Evolutionary conservation across 2,113 vertebrate species (phyloP).

Genomic region (Cranoglanis bouderius): DNA sequence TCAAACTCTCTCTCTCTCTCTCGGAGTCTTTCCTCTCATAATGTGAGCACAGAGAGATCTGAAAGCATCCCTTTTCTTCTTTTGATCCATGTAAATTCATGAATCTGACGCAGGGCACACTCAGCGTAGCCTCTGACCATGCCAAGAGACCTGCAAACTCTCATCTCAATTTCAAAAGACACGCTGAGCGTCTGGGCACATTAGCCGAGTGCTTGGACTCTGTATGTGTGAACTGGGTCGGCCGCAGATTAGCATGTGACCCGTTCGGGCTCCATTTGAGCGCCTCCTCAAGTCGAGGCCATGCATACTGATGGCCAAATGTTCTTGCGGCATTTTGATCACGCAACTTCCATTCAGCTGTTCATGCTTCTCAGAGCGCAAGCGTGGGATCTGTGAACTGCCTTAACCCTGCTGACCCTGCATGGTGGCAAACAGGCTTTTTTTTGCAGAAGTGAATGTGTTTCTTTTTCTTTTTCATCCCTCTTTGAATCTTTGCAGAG

Average conservation of each 20-base stretch:
- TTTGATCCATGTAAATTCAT: conserved; percentile 66
- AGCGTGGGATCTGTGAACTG: conserved; percentile 32
- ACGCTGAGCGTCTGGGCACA: conserved; percentile 70
- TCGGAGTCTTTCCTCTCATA: neutral
- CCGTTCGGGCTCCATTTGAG: conserved; percentile 66
- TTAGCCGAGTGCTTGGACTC: conserved; percentile 52
- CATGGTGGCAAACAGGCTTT: neutral
- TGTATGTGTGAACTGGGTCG: conserved; percentile 49
- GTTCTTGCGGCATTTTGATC: conserved; percentile 68
- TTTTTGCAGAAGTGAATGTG: neutral
- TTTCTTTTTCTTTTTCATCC: neutral
- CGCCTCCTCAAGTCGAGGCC: conserved; percentile 50
- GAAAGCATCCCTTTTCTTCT: conserved; percentile 41
- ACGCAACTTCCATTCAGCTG: conserved; percentile 64
- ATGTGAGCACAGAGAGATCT: conserved; percentile 15
- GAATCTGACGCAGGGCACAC: conserved; percentile 35
- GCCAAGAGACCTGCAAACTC: conserved; percentile 57
- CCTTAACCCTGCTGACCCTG: conserved; percentile 42
- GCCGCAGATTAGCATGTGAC: conserved; percentile 78
- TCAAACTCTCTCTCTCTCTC: neutral
- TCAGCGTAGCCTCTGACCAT: conserved; percentile 41
- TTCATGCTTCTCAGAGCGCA: conserved; percentile 60
- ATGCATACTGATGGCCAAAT: conserved; percentile 80
- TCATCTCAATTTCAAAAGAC: conserved; percentile 76
- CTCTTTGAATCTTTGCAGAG: neutral